Evolutionary conservation across 2,113 vertebrate genomes (phyloP).

Genomic region (Trachemys scripta): DNA sequence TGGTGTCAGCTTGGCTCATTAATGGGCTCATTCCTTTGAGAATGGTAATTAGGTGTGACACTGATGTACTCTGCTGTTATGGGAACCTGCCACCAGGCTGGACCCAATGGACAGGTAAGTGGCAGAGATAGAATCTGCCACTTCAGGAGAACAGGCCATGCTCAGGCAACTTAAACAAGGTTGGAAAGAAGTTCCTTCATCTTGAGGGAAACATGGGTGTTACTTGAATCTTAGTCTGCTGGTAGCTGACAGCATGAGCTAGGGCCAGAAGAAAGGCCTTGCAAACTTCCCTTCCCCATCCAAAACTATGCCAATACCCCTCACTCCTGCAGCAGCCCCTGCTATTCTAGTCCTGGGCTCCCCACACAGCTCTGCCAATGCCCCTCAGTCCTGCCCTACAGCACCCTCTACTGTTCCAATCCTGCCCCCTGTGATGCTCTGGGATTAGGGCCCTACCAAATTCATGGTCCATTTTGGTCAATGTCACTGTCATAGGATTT

Average conservation of each 20-base stretch:
- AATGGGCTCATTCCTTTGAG: slow-evolving; percentile 75
- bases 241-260: neutral
- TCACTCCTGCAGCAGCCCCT: neutral
- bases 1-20: slow-evolving; percentile 74
- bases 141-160: neutral
- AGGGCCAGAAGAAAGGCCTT: neutral
- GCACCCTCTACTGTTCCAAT: too few relatives aligned
- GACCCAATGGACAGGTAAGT: neutral
- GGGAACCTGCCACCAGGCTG: slow-evolving; percentile 31
- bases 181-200: neutral
- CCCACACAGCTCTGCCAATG: neutral
- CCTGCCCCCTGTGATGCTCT: too few relatives aligned
- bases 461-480: too few relatives aligned
- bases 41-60: slow-evolving; percentile 67
- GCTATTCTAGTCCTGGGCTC: neutral
- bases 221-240: neutral
- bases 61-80: slow-evolving; percentile 62
- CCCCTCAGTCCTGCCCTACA: neutral
- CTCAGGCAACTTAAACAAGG: neutral
- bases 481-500: too few relatives aligned
- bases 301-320: neutral
- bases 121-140: slow-evolving; percentile 28
- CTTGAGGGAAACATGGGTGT: neutral
- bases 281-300: neutral
- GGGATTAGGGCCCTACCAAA: too few relatives aligned